Conservation (phyloP, 1,140 invertebrate species). For the Kradibia gibbosae region DNA sequence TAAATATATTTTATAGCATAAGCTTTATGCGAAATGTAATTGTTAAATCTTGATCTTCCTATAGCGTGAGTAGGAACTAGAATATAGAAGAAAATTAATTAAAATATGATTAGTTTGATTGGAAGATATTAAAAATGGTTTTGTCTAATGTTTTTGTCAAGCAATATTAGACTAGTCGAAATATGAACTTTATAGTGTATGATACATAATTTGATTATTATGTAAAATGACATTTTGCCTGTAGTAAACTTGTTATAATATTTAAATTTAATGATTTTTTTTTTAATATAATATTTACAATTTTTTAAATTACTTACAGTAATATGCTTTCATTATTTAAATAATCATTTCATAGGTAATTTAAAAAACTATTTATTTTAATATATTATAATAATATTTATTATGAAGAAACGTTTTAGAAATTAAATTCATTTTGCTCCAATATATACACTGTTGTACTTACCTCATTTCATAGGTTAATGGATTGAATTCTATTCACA, state of each 20-base stretch:
- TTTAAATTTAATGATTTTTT: too few relatives aligned
- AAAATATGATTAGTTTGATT: constrained; percentile 14
- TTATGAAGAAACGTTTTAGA: background rate
- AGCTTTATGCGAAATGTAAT: background rate
- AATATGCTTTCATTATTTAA: background rate
- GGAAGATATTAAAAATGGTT: background rate
- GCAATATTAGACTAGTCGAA: background rate
- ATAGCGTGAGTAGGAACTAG: background rate
- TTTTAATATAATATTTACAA: too few relatives aligned
- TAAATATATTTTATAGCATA: background rate
- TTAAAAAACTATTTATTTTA: background rate
- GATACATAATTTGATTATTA: background rate
- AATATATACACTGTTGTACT: background rate
- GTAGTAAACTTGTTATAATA: too few relatives aligned
- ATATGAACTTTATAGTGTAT: background rate
- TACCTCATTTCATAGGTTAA: background rate
- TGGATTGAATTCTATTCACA: background rate
- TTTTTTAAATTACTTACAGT: too few relatives aligned
- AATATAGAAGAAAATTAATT: background rate
- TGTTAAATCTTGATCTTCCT: too few relatives aligned
- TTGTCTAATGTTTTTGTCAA: background rate
- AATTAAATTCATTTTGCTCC: background rate
- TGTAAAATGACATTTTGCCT: background rate
- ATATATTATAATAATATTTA: background rate
- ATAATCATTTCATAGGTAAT: background rate